phyloP scores from a whole-genome alignment of 1,140 invertebrate genomes.

The Argopecten irradians region DNA sequence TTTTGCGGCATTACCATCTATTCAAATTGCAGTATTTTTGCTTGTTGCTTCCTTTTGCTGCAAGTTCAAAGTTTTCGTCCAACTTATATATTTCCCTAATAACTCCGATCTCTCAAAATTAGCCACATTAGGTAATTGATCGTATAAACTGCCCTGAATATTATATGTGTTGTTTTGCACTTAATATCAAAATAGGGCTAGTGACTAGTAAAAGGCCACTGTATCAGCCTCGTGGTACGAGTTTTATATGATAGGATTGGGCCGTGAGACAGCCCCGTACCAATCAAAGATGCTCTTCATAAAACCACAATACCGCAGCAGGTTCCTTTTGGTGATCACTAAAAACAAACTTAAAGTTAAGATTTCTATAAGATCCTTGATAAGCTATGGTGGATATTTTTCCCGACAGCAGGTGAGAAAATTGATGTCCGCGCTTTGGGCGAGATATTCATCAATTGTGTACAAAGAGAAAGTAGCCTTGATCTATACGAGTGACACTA shows the following conservation, averaged over 20 bases:
- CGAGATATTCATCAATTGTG: slow-evolving; percentile 44
- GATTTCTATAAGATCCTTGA: slow-evolving; percentile 17
- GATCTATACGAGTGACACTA: slow-evolving; percentile 43
- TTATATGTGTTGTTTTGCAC: slow-evolving; percentile 6
- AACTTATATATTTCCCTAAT: slow-evolving; percentile 23
- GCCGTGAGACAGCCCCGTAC: not conserved
- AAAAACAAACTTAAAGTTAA: slow-evolving; percentile 19
- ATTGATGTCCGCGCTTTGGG: slow-evolving; percentile 46
- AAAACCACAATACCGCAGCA: slow-evolving; percentile 13
- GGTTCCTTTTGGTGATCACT: not conserved
- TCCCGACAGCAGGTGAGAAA: slow-evolving; percentile 27
- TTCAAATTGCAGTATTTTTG: slow-evolving; percentile 30
- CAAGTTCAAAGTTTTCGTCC: slow-evolving; percentile 33
- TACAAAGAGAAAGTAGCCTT: slow-evolving; percentile 42
- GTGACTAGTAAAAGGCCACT: not conserved
- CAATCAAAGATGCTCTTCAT: slow-evolving; percentile 22
- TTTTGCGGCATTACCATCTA: slow-evolving; percentile 41
- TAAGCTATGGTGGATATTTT: slow-evolving; percentile 18
- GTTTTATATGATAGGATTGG: not conserved
- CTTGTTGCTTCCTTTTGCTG: slow-evolving; percentile 15
- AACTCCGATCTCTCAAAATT: slow-evolving; percentile 21
- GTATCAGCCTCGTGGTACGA: not conserved
- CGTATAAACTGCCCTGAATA: slow-evolving; percentile 10
- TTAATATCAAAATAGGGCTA: not conserved
- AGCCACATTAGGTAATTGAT: slow-evolving; percentile 21